phyloP scores from a whole-genome alignment of 2,888 invertebrate species.

The Desoria tigrina region DNA sequence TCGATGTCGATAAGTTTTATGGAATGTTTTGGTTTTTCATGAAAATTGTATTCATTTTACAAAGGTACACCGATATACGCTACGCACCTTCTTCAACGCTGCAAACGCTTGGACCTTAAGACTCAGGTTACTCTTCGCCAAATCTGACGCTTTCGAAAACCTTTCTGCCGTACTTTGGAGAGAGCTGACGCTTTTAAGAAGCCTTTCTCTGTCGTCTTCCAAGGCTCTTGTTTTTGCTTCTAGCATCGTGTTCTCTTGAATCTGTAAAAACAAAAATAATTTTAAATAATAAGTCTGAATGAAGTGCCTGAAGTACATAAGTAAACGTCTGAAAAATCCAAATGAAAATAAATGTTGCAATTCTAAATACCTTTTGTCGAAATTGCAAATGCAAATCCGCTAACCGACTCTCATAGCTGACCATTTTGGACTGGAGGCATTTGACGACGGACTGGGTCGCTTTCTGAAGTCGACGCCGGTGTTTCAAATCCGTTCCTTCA shows the following conservation, averaged over 20 bases:
- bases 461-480: slow-evolving; percentile 45
- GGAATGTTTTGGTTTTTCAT: too few species aligned
- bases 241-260: slow-evolving; percentile 56
- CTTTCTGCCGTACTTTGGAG: slow-evolving; percentile 58
- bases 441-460: slow-evolving; percentile 51
- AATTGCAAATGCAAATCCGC: slow-evolving; percentile 50
- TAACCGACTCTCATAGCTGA: slow-evolving; percentile 47
- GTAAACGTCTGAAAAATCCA: too few species aligned
- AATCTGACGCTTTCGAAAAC: slow-evolving; percentile 57
- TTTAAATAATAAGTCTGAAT: not conserved
- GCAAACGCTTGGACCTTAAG: slow-evolving; percentile 40
- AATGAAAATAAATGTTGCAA: too few species aligned
- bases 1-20: not conserved
- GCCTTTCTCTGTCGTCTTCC: slow-evolving; percentile 57
- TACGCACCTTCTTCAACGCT: slow-evolving; percentile 42
- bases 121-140: slow-evolving; percentile 55
- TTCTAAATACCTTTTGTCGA: slow-evolving; percentile 41
- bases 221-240: slow-evolving; percentile 56
- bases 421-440: slow-evolving; percentile 48
- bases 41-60: slow-evolving; percentile 7
- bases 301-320: not conserved
- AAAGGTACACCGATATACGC: too few species aligned
- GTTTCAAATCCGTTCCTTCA: slow-evolving; percentile 4
- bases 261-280: slow-evolving; percentile 52
- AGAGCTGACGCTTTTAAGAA: slow-evolving; percentile 55